phyloP scores from a whole-genome alignment of 2,113 vertebrate species.

The Garra rufa region DNA sequence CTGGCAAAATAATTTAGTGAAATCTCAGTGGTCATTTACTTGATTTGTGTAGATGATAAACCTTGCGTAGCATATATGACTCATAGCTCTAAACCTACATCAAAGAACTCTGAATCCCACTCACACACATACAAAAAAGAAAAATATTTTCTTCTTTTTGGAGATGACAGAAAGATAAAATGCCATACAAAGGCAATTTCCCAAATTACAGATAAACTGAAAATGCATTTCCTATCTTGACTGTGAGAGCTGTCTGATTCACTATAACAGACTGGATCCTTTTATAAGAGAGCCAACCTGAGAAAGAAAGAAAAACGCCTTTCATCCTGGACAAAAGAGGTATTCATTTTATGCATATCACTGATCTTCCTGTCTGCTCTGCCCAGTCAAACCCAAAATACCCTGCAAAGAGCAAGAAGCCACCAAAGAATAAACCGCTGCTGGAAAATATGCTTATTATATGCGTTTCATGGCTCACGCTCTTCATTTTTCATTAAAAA shows the following conservation, averaged over 20 bases:
- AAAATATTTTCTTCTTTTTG: slow-evolving; percentile 10
- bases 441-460: slow-evolving; percentile 8
- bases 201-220: slow-evolving; percentile 12
- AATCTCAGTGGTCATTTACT: slow-evolving; percentile 25
- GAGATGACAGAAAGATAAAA: slow-evolving; percentile 10
- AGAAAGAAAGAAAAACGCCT: background rate
- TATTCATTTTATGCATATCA: slow-evolving; percentile 40
- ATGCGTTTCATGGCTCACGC: background rate
- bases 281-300: slow-evolving; percentile 19
- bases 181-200: slow-evolving; percentile 3
- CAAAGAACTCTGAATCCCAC: slow-evolving; percentile 3
- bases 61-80: background rate
- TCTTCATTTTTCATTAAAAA: background rate
- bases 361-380: slow-evolving; percentile 29
- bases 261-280: slow-evolving; percentile 13
- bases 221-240: slow-evolving; percentile 28
- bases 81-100: background rate
- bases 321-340: slow-evolving; percentile 38
- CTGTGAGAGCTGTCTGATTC: slow-evolving; percentile 15
- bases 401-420: background rate
- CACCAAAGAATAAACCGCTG: slow-evolving; percentile 10
- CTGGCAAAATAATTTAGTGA: slow-evolving; percentile 6
- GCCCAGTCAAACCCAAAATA: slow-evolving; percentile 8
- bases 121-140: background rate
- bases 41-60: slow-evolving; percentile 22